These are phyloP conservation scores for Brachyhypopomus occidentalis DNA, from an alignment of 2,113 vertebrate species.

Conservation along the genomic window DNA sequence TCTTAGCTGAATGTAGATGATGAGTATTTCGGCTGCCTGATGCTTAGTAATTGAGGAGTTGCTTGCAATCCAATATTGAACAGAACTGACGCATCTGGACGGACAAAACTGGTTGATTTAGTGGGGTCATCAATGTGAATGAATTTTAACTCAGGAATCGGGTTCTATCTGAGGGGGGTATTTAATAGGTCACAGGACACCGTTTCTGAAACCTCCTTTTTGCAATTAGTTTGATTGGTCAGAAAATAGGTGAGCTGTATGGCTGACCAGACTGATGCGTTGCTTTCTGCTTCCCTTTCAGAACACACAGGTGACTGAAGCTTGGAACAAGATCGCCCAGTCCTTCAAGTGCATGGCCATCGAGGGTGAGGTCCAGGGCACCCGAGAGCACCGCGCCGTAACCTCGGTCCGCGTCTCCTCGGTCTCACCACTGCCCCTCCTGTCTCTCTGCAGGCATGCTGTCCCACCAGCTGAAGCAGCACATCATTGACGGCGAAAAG, in stretches of 20 bases:
- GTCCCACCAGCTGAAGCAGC: constrained; percentile 96
- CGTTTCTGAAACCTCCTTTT: too few species aligned
- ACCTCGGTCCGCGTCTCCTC: not conserved
- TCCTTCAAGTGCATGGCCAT: constrained; percentile 96
- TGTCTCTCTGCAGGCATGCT: constrained; percentile 82
- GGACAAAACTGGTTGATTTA: not conserved
- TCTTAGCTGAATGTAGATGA: not conserved
- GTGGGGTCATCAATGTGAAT: not conserved
- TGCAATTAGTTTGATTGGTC: too few species aligned
- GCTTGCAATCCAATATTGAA: too few species aligned
- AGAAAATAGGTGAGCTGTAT: not conserved
- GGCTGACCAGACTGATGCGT: not conserved
- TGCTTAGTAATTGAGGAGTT: too few species aligned
- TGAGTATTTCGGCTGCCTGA: not conserved
- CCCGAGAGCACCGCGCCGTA: not conserved
- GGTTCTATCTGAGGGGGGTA: too few species aligned
- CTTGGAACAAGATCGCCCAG: constrained; percentile 98
- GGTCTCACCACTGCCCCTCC: constrained; percentile 3
- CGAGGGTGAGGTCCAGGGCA: constrained; percentile 80
- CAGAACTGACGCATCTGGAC: not conserved
- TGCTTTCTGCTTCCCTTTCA: constrained; percentile 58
- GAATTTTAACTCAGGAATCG: not conserved
- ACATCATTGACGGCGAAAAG: constrained; percentile 96
- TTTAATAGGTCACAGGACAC: too few species aligned
- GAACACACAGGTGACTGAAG: constrained; percentile 97